These are phyloP conservation scores for Uropetala carovei DNA, from an alignment of 2,888 invertebrate genomes.

Conservation along the genomic window DNA sequence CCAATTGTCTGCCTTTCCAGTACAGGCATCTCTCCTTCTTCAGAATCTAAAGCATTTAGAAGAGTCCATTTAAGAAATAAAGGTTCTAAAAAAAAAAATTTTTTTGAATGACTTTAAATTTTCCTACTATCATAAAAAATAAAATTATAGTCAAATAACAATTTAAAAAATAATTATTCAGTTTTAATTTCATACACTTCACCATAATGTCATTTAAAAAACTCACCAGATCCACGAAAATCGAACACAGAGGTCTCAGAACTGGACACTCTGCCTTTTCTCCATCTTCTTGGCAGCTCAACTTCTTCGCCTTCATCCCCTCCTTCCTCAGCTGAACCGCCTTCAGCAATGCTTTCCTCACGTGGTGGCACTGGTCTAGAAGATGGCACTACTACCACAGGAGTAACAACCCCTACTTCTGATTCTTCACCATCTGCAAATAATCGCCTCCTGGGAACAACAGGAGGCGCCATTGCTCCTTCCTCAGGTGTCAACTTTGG, in stretches of 20 bases:
- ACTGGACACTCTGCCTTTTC: constrained; percentile 69
- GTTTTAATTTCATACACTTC: background rate
- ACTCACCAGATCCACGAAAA: constrained; percentile 76
- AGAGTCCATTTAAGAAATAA: background rate
- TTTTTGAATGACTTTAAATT: background rate
- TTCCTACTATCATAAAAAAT: background rate
- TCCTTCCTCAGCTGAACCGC: constrained; percentile 27
- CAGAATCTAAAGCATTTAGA: constrained; percentile 76
- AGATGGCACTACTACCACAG: constrained; percentile 70
- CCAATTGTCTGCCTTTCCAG: constrained; percentile 83
- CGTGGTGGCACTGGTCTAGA: constrained; percentile 73
- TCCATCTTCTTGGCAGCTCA: constrained; percentile 18
- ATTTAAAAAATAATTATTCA: background rate
- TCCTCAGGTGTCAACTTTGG: constrained; percentile 76
- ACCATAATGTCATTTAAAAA: background rate
- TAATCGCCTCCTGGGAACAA: constrained; percentile 72
- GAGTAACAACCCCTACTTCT: constrained; percentile 69
- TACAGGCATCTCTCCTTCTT: constrained; percentile 78
- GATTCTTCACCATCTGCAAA: constrained; percentile 80
- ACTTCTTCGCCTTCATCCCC: background rate
- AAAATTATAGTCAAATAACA: background rate
- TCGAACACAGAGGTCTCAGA: constrained; percentile 82
- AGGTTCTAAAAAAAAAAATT: background rate
- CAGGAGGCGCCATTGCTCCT: constrained; percentile 66
- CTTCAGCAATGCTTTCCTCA: background rate